Base-by-base conservation (phyloP, 1,140 invertebrate genomes). In the silkworm (Bombyx mori) region DNA sequence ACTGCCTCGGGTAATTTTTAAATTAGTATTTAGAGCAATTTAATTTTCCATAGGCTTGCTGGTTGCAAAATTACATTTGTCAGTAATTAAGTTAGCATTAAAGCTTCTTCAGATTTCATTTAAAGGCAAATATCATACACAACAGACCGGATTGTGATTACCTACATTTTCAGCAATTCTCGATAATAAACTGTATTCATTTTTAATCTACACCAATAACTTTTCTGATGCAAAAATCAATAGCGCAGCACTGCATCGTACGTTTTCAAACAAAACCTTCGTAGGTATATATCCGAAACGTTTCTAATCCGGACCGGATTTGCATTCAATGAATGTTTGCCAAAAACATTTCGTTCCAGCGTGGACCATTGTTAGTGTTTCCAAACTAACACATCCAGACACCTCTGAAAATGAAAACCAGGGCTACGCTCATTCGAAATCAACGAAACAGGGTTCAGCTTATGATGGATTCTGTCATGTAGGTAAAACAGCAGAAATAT, bases 271-370 rank as follows among this genome's bases (percentile, higher is more conserved):
- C 48, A 12, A n/a, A 49, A 49, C 22, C n/a, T 22, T 7, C 48
- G 12, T 49, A 49, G 12, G 7, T 22, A n/a, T n/a, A 7, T n/a
- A 49, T 6, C 48, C 48, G 48, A 35, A 6, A 9, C 52, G 53
- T 9, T 54, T 44, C 44, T 54, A 54, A 54, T 54, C 53, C 53
- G 43, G 42, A 45, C 44, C 22, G 53, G 44, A 54, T 54, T 54
- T 54, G 53, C 53, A 54, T 54, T 51, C 50, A 35, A 51, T 54
- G 53, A 54, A 54, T 54, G 43, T 54, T 54, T 54, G 53, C 44
- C 22, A n/a, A 54, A 54, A 54, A 54, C 53, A 54, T 54, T 54
- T 44, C 53, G 42, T 44, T 44, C 43, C 42, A 9, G 44, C 42
- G 10, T 12, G 43, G 43, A 44, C 53, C 53, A 54, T 54, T 54